These are phyloP conservation scores for Macrobrachium nipponense DNA, from an alignment of 1,140 invertebrate species.

Conservation along the genomic window DNA sequence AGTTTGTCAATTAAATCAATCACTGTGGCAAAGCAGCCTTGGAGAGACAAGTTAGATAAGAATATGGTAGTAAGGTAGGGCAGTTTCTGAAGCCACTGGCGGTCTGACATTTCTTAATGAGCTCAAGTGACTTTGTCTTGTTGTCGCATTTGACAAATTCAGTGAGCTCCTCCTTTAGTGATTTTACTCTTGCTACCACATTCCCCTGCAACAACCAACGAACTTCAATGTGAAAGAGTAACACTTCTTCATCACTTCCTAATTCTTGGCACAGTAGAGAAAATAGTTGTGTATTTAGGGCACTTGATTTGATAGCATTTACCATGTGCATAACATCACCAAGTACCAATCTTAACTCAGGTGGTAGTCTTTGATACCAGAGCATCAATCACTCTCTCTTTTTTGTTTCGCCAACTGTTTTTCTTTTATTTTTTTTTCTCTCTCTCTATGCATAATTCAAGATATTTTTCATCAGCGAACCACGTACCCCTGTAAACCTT, in stretches of 20 bases:
- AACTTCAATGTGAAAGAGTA: background rate
- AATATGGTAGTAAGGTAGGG: background rate
- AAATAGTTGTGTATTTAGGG: background rate
- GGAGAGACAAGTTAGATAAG: background rate
- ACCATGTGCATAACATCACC: background rate
- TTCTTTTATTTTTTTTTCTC: too few relatives aligned
- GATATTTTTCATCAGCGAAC: background rate
- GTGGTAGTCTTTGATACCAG: background rate
- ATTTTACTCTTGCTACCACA: background rate
- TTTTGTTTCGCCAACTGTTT: too few relatives aligned
- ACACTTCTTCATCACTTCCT: background rate
- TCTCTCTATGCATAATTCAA: background rate
- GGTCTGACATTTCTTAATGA: background rate
- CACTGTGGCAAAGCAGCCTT: background rate
- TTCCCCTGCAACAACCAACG: background rate
- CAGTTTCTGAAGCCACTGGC: background rate
- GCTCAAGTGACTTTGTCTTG: background rate
- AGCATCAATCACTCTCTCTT: background rate
- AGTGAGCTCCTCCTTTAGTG: conserved; percentile 16
- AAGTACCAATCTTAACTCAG: background rate
- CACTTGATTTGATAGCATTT: background rate
- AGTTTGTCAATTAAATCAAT: conserved; percentile 3
- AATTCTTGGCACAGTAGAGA: background rate
- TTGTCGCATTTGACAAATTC: background rate
- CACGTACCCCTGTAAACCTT: too few relatives aligned